phyloP scores from a whole-genome alignment of 1,140 invertebrate genomes.

The Nasonia longicornis region DNA sequence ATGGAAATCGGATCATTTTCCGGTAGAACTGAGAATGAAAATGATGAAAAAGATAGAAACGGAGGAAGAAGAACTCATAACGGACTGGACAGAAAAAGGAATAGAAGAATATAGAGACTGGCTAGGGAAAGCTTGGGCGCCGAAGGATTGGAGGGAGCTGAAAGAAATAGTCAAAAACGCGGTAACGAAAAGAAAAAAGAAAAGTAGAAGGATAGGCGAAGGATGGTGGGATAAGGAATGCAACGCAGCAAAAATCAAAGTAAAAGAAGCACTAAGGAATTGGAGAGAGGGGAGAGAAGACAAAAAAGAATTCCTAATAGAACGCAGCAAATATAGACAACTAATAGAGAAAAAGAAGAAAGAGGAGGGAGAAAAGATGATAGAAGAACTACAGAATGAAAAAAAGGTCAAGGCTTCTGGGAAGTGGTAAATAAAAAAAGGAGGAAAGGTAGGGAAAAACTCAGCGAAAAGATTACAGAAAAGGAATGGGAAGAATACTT shows the following conservation, averaged over 20 bases:
- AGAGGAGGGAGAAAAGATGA: not conserved
- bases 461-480: not conserved
- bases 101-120: too few species aligned
- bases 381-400: not conserved
- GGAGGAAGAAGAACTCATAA: too few species aligned
- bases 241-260: not conserved
- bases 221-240: not conserved
- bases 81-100: too few species aligned
- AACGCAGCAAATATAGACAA: not conserved
- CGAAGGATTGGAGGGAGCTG: too few species aligned
- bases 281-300: not conserved
- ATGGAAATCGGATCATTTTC: not conserved
- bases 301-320: not conserved
- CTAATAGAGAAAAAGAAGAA: not conserved
- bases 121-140: too few species aligned
- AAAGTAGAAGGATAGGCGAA: not conserved
- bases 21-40: too few species aligned
- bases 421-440: not conserved
- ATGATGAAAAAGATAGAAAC: too few species aligned
- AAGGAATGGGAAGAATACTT: not conserved
- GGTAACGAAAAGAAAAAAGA: too few species aligned
- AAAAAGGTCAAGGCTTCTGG: not conserved
- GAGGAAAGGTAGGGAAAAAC: not conserved
- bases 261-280: too few species aligned
- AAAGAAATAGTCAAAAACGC: too few species aligned